A percentile compares a stretch with the other conserved stretches of the same genome.
Conservation (phyloP, 2,797 vertebrate genomes). For the Distichodus sexfasciatus region DNA sequence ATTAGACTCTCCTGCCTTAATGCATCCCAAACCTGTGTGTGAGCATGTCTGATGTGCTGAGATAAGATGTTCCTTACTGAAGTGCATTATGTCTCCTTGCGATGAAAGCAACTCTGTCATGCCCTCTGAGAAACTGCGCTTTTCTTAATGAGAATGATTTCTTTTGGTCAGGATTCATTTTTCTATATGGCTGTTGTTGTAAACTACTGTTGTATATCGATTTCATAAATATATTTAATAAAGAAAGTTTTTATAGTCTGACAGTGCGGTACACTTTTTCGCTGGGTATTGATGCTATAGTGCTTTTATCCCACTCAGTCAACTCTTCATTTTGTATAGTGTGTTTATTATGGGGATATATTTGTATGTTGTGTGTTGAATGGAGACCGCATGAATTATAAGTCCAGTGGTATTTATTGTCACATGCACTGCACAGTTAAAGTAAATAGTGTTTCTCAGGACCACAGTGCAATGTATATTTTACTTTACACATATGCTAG, state of each 20-base stretch:
- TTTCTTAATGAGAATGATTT: conserved; percentile 46
- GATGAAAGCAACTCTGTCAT: conserved; percentile 19
- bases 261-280: conserved; percentile 20
- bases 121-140: conserved; percentile 11
- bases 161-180: conserved; percentile 37
- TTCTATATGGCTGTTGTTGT: conserved; percentile 51
- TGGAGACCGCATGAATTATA: no score
- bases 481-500: no score
- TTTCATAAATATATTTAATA: conserved; percentile 60
- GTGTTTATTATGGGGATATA: no score
- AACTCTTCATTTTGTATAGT: neutral
- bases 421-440: no score
- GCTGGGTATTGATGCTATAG: conserved; percentile 17
- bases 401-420: no score
- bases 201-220: conserved; percentile 52
- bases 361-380: no score
- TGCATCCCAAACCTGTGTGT: conserved; percentile 20
- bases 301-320: neutral
- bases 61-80: conserved; percentile 27
- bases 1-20: conserved; percentile 18
- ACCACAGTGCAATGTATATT: no score
- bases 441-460: no score
- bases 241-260: conserved; percentile 49
- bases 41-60: neutral
- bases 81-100: conserved; percentile 43